phyloP scores from a whole-genome alignment of 2,888 invertebrate species.

The Ormyrus rosae region DNA sequence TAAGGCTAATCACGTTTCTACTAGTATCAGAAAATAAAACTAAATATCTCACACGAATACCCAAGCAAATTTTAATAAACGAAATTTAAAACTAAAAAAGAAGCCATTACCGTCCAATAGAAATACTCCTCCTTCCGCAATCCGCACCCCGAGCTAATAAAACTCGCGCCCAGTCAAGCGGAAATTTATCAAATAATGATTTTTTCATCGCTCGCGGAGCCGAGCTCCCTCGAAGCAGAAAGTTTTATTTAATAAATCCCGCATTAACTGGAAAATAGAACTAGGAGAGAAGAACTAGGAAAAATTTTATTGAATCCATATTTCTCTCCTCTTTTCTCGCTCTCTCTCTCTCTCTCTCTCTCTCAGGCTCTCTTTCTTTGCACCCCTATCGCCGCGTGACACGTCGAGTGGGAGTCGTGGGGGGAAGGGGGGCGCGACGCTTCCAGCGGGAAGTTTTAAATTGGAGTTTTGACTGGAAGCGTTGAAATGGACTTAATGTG shows the following conservation, averaged over 20 bases:
- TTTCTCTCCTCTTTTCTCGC: conserved; percentile 36
- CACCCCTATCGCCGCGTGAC: conserved; percentile 28
- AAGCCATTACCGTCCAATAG: too few relatives aligned
- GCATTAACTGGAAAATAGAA: conserved; percentile 1
- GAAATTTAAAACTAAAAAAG: too few relatives aligned
- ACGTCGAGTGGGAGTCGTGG: conserved; percentile 32
- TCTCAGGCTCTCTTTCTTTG: conserved; percentile 32
- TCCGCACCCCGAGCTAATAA: too few relatives aligned
- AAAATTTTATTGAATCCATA: conserved; percentile 55
- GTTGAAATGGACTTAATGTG: conserved; percentile 71
- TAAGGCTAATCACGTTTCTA: too few relatives aligned
- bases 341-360: conserved; percentile 27
- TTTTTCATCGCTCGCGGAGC: neutral
- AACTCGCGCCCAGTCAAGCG: neutral
- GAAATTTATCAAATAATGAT: neutral
- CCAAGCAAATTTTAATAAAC: too few relatives aligned
- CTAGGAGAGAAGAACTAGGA: neutral
- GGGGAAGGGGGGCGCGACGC: conserved; percentile 18
- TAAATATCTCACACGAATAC: too few relatives aligned
- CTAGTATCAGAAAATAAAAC: too few relatives aligned
- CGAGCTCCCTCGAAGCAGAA: too few relatives aligned
- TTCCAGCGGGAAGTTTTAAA: conserved; percentile 68
- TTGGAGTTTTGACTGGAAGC: conserved; percentile 73
- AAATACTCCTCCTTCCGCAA: too few relatives aligned
- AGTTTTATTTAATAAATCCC: conserved; percentile 30